A percentile compares a stretch with the other conserved stretches of the same genome.
phyloP scores from a whole-genome alignment of 2,113 vertebrate species.

The Pimephales promelas region DNA sequence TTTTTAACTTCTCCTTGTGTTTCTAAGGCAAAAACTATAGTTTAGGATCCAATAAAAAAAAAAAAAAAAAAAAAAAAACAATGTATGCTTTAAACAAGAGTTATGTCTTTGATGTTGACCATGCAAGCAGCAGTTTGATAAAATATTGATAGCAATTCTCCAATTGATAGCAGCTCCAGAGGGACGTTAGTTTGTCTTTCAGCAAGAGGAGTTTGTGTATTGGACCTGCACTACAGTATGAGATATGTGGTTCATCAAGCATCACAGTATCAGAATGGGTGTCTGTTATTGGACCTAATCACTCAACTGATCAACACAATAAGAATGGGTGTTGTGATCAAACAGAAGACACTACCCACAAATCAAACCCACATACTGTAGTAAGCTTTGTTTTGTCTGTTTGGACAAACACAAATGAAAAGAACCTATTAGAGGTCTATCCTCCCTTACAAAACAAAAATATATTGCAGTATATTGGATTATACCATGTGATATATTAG shows the following conservation, averaged over 20 bases:
- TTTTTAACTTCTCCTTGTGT: neutral
- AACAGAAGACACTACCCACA: conserved; percentile 60
- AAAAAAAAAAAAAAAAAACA: conserved; percentile 67
- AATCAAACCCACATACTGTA: neutral
- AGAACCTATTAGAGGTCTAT: neutral
- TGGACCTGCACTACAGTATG: conserved; percentile 51
- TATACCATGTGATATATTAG: too few relatives aligned
- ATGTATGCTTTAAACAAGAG: conserved; percentile 65
- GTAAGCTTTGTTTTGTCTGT: neutral
- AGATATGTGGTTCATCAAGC: conserved; percentile 46
- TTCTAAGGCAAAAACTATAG: conserved; percentile 60
- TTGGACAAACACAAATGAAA: neutral
- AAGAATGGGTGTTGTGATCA: conserved; percentile 59
- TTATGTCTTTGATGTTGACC: conserved; percentile 76
- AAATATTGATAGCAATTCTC: conserved; percentile 77
- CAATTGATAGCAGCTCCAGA: conserved; percentile 65
- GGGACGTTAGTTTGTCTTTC: conserved; percentile 70
- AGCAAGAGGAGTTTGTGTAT: conserved; percentile 64
- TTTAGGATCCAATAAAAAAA: conserved; percentile 61
- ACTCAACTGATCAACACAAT: conserved; percentile 56
- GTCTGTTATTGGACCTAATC: conserved; percentile 70
- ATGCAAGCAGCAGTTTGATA: conserved; percentile 75
- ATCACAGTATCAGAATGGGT: conserved; percentile 52
- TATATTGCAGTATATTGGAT: too few relatives aligned
- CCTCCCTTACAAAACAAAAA: too few relatives aligned